Conservation (phyloP, 2,888 invertebrate genomes). For the Hirtodrosophila confusa region DNA sequence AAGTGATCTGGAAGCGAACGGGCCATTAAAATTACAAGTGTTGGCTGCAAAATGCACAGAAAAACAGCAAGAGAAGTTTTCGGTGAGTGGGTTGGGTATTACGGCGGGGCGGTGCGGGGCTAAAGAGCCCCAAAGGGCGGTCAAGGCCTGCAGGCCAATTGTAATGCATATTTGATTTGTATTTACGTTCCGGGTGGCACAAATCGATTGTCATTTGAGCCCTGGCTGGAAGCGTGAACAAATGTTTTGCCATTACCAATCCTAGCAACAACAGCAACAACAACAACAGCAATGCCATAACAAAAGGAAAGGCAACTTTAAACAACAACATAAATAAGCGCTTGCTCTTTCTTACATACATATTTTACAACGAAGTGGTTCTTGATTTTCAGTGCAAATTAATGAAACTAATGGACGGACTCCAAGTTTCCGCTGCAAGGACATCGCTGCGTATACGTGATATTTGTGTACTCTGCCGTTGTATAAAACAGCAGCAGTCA, state of each 20-base stretch:
- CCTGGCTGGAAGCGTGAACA: conserved; percentile 58
- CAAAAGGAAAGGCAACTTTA: conserved; percentile 39
- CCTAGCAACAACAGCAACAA: conserved; percentile 27
- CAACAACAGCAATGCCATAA: conserved; percentile 19
- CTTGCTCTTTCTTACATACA: conserved; percentile 3
- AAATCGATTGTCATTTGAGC: conserved; percentile 72
- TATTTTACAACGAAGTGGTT: conserved; percentile 29
- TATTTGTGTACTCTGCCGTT: conserved; percentile 20
- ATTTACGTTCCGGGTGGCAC: conserved; percentile 58
- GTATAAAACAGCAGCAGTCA: conserved; percentile 7
- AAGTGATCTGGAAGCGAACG: conserved; percentile 56
- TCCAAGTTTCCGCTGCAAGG: conserved; percentile 14
- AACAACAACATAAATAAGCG: conserved; percentile 55
- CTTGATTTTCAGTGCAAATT: conserved; percentile 53
- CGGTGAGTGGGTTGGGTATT: neutral
- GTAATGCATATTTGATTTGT: conserved; percentile 78
- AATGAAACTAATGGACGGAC: conserved; percentile 48
- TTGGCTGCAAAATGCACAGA: conserved; percentile 42
- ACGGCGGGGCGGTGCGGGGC: neutral
- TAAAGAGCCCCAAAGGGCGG: conserved; percentile 14
- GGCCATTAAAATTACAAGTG: conserved; percentile 66
- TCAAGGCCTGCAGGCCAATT: conserved; percentile 66
- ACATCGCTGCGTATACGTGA: conserved; percentile 45
- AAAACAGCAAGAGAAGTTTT: conserved; percentile 34
- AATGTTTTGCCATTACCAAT: conserved; percentile 68